phyloP scores from a whole-genome alignment of 1,140 invertebrate species.

The Drosophila sturtevanti region DNA sequence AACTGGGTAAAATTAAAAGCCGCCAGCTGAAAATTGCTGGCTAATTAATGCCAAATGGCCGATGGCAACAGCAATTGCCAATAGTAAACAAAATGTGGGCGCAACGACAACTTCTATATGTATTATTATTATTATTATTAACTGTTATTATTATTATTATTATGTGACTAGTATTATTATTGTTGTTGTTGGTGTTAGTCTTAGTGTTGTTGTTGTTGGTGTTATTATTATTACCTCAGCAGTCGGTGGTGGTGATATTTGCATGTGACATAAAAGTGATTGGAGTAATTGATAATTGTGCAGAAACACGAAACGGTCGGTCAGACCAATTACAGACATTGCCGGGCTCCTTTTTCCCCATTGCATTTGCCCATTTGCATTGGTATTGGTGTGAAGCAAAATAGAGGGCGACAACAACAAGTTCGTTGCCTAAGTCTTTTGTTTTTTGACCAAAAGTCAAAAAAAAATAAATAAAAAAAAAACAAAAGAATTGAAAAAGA shows the following conservation, averaged over 20 bases:
- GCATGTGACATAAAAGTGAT: conserved; percentile 79
- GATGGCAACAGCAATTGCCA: conserved; percentile 24
- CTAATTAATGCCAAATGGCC: conserved; percentile 59
- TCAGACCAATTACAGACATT: conserved; percentile 54
- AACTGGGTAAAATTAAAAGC: conserved; percentile 56
- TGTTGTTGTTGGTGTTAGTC: conserved; percentile 28
- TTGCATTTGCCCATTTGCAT: not conserved
- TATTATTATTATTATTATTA: conserved; percentile 47
- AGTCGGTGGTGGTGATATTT: conserved; percentile 57
- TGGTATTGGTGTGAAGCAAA: not conserved
- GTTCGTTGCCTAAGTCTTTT: conserved; percentile 71
- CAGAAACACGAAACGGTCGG: conserved; percentile 66
- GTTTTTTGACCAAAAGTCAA: conserved; percentile 39
- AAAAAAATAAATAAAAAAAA: not conserved
- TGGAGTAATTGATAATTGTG: conserved; percentile 79
- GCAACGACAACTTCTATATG: conserved; percentile 45
- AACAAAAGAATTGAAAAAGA: not conserved
- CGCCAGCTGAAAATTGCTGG: conserved; percentile 54
- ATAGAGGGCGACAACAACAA: conserved; percentile 46
- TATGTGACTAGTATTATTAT: not conserved
- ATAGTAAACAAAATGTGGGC: conserved; percentile 35
- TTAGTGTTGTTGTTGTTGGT: conserved; percentile 18
- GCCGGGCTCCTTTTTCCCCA: not conserved
- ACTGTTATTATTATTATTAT: conserved; percentile 73
- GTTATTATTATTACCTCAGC: conserved; percentile 3